Conservation (phyloP, 2,113 vertebrate genomes). For the Thomomys bottae region DNA sequence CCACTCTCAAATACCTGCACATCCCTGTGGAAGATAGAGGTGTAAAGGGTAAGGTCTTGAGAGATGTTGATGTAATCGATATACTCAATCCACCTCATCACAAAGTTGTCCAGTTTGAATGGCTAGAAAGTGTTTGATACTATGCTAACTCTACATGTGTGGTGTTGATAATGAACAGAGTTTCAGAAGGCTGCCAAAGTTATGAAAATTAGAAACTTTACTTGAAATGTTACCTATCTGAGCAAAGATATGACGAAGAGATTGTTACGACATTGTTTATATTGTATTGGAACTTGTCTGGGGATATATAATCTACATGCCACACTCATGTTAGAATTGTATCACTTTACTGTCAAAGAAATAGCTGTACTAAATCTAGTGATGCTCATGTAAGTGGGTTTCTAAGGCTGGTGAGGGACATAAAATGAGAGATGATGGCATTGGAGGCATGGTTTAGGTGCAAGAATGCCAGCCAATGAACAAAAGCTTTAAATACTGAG, state of each 20-base stretch:
- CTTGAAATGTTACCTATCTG: neutral
- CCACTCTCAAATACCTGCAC: neutral
- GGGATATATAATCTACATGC: neutral
- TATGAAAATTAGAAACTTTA: conserved; percentile 51
- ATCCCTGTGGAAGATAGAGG: neutral
- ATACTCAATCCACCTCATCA: conserved; percentile 30
- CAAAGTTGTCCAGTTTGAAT: conserved; percentile 39
- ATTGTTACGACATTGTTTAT: neutral
- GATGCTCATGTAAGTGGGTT: neutral
- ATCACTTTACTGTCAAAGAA: neutral
- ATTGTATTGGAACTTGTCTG: conserved; percentile 1
- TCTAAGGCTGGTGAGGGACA: neutral
- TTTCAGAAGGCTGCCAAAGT: neutral
- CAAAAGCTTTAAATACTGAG: no score
- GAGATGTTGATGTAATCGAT: conserved; percentile 26
- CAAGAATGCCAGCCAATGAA: no score
- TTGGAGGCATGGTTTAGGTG: neutral
- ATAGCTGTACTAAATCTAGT: conserved; percentile 2
- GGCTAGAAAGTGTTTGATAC: conserved; percentile 36
- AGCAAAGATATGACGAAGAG: conserved; percentile 8
- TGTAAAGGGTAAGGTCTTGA: neutral
- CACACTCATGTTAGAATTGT: neutral
- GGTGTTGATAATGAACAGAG: conserved; percentile 15
- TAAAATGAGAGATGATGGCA: neutral
- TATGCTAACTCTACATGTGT: neutral